Evolutionary conservation across 2,113 vertebrate species (phyloP).

Genomic region (Phyllopteryx taeniolatus): DNA sequence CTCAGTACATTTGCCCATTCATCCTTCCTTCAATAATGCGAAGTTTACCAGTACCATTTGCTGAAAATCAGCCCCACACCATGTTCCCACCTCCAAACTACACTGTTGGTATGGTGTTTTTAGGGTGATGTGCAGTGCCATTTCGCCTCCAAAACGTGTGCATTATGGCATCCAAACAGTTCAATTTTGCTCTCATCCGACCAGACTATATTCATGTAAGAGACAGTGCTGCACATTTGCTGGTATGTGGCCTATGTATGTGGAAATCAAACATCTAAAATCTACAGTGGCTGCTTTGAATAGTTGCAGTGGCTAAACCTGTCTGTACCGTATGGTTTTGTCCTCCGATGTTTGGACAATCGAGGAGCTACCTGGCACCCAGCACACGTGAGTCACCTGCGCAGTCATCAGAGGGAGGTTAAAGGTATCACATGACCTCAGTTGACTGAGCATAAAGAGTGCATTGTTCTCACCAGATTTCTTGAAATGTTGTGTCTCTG

Average conservation of each 20-base stretch:
- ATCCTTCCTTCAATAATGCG: too few species aligned
- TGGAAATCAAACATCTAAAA: background rate
- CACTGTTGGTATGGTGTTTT: too few species aligned
- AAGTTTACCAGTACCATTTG: too few species aligned
- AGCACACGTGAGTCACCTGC: conserved; percentile 94
- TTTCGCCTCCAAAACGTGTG: too few species aligned
- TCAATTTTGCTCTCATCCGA: too few species aligned
- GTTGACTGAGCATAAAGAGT: background rate
- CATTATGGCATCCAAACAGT: too few species aligned
- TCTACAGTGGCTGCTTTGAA: conserved; percentile 2
- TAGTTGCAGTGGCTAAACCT: conserved; percentile 7
- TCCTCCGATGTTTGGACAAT: conserved; percentile 91
- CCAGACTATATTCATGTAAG: background rate
- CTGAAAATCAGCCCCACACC: too few species aligned
- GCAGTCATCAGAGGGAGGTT: background rate
- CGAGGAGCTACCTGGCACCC: conserved; percentile 86
- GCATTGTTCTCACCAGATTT: conserved; percentile 81
- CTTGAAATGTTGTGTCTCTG: conserved; percentile 82
- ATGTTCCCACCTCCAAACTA: too few species aligned
- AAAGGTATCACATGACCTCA: background rate
- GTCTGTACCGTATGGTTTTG: conserved; percentile 84
- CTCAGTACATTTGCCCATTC: too few species aligned
- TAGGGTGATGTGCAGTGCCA: too few species aligned
- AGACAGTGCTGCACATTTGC: background rate
- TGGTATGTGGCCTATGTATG: background rate